Evolutionary conservation across 2,113 vertebrate genomes (phyloP).

Genomic region (Aegotheles bennettii): DNA sequence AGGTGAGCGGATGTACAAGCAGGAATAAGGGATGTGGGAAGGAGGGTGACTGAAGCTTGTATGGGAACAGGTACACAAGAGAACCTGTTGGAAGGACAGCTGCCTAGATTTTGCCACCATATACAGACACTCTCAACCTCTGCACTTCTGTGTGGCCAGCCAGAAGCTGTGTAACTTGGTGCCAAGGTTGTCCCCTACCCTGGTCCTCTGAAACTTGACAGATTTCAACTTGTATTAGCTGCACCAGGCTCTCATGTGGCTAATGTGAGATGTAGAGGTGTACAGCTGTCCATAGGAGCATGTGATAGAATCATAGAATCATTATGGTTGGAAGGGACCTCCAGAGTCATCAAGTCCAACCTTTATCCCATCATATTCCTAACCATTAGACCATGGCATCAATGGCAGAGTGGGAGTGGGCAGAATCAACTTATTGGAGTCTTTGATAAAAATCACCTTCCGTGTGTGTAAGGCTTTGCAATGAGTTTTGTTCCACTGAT

Average conservation of each 20-base stretch:
- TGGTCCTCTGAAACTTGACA: background rate
- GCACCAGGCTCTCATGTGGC: accelerated
- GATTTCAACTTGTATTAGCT: background rate
- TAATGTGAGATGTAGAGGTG: background rate
- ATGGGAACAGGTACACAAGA: background rate
- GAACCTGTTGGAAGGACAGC: background rate
- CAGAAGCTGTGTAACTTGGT: background rate
- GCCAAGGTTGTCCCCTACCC: background rate
- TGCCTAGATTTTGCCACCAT: background rate
- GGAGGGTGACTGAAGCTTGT: background rate
- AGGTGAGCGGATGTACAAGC: background rate
- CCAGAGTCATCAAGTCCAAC: too few species aligned
- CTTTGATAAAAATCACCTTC: background rate
- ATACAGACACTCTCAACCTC: background rate
- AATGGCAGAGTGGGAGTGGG: background rate
- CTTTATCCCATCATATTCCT: too few species aligned
- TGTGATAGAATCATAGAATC: too few species aligned
- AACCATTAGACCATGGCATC: too few species aligned
- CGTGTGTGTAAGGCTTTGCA: background rate
- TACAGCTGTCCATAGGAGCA: too few species aligned
- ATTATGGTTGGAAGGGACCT: too few species aligned
- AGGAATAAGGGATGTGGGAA: background rate
- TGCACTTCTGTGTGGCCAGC: background rate
- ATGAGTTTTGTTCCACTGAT: background rate
- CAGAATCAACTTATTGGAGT: background rate